Percentiles rank a stretch among this genome's conserved stretches.
Evolutionary conservation across 2,888 invertebrate genomes (phyloP).

Genomic region (Platerodrilus igneus): DNA sequence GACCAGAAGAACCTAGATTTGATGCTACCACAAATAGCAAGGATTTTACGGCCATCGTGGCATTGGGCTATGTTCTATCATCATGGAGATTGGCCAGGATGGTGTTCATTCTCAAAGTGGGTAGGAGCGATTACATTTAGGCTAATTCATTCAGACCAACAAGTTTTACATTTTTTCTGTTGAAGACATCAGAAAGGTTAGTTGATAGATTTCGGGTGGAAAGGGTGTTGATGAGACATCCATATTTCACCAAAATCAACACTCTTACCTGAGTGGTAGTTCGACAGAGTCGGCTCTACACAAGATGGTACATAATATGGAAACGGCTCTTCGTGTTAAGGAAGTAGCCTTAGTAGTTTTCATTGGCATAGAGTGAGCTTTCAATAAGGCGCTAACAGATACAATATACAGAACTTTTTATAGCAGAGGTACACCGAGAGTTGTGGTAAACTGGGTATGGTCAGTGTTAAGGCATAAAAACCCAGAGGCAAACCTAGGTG

Average conservation of each 20-base stretch:
- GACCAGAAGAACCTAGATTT: background rate
- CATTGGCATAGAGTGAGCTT: background rate
- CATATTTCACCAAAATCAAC: slow-evolving; percentile 1
- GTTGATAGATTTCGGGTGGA: background rate
- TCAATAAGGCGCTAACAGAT: background rate
- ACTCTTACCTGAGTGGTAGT: background rate
- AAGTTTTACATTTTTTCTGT: background rate
- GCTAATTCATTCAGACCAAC: slow-evolving; percentile 2
- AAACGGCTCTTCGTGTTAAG: background rate
- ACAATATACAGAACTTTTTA: background rate
- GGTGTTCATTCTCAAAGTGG: too few relatives aligned
- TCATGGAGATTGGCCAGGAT: background rate
- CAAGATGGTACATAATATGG: background rate
- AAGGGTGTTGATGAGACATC: background rate
- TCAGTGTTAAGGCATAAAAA: background rate
- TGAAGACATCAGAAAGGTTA: slow-evolving; percentile 7
- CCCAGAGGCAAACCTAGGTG: background rate
- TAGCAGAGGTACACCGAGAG: background rate
- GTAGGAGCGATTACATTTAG: background rate
- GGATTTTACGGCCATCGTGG: slow-evolving; percentile 1
- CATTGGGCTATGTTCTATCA: background rate
- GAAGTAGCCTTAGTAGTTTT: slow-evolving; percentile 1
- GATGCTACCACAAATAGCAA: background rate
- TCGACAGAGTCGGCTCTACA: background rate
- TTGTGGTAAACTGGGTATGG: background rate